Evolutionary conservation across 2,888 invertebrate genomes (phyloP).

Genomic region (Colletes collaris): DNA sequence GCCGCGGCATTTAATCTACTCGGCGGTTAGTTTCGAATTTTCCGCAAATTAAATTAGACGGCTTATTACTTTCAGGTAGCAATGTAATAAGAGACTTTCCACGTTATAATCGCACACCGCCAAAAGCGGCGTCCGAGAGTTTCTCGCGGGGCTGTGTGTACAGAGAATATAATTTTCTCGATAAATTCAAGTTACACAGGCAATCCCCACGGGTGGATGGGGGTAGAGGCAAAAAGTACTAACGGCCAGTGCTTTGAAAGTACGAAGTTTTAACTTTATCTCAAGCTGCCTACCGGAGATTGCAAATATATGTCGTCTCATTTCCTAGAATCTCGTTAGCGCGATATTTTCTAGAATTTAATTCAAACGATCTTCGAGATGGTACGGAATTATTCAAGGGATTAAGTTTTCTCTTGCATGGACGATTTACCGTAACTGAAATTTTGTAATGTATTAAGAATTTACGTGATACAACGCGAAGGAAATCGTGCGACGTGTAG

Average conservation of each 20-base stretch:
- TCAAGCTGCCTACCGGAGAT: constrained; percentile 50
- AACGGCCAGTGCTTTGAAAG: constrained; percentile 51
- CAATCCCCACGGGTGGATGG: constrained; percentile 44
- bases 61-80: constrained; percentile 56
- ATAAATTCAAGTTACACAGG: constrained; percentile 65
- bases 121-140: constrained; percentile 51
- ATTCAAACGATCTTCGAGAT: constrained; percentile 47
- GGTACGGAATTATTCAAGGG: constrained; percentile 14
- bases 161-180: constrained; percentile 67
- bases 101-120: constrained; percentile 54
- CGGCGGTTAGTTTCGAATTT: constrained; percentile 47
- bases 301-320: constrained; percentile 57
- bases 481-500: not conserved
- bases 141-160: constrained; percentile 57
- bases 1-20: constrained; percentile 18
- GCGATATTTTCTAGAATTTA: constrained; percentile 48
- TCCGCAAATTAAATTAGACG: constrained; percentile 47
- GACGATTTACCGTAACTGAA: constrained; percentile 11
- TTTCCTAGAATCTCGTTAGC: constrained; percentile 49
- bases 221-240: constrained; percentile 49
- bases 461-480: too few species aligned
- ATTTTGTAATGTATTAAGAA: constrained; percentile 3
- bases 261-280: constrained; percentile 63
- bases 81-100: constrained; percentile 56
- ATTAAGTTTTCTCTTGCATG: constrained; percentile 31